Evolutionary conservation across 2,113 vertebrate species (phyloP).

Genomic region (Vulpes vulpes): DNA sequence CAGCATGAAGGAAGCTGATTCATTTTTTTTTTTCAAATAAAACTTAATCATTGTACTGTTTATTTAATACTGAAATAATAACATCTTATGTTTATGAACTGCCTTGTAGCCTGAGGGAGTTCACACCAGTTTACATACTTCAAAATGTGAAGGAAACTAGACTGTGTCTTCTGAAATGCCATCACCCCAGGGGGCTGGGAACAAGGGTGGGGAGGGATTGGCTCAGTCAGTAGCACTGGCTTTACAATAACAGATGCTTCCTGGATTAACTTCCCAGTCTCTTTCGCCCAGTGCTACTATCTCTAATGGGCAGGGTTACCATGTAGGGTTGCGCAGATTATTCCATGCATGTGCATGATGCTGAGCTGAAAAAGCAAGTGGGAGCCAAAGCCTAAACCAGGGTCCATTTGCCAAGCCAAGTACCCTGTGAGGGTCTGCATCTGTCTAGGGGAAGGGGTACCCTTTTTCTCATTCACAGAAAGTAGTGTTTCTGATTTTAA

Average conservation of each 20-base stretch:
- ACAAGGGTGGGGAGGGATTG: background rate
- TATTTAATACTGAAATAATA: constrained; percentile 76
- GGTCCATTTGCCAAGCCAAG: background rate
- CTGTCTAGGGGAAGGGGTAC: background rate
- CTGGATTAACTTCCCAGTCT: background rate
- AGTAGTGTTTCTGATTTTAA: constrained; percentile 57
- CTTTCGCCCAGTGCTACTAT: constrained; percentile 29
- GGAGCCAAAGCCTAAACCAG: background rate
- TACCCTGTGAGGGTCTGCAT: background rate
- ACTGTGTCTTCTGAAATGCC: constrained; percentile 41
- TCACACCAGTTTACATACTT: constrained; percentile 55
- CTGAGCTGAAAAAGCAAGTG: background rate
- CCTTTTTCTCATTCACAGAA: background rate
- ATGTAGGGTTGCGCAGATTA: background rate
- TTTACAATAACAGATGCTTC: background rate
- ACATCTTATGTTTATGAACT: constrained; percentile 69
- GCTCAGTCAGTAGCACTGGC: background rate
- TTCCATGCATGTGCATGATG: background rate
- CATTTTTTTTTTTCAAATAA: constrained; percentile 67
- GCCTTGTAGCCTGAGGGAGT: constrained; percentile 49
- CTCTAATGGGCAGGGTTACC: background rate
- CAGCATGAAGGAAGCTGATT: constrained; percentile 48
- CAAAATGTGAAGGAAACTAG: constrained; percentile 39
- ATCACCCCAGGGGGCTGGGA: background rate
- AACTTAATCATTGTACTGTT: constrained; percentile 66